phyloP scores from a whole-genome alignment of 2,113 vertebrate genomes.

The Aleadryas rufinucha region DNA sequence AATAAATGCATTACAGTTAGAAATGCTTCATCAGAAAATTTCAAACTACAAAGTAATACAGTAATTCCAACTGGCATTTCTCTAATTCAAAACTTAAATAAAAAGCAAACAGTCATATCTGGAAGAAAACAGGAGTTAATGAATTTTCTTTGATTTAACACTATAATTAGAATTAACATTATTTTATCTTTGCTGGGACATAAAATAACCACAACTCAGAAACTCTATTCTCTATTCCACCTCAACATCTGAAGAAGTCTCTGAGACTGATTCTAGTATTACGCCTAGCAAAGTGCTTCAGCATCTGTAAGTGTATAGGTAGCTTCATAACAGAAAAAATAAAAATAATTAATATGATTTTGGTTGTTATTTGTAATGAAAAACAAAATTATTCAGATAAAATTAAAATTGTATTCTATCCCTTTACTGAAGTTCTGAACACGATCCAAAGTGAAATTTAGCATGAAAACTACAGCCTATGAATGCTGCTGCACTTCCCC shows the following conservation, averaged over 20 bases:
- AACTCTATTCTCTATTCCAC: not conserved
- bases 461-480: not conserved
- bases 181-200: not conserved
- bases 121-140: not conserved
- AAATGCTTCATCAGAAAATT: not conserved
- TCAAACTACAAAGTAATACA: not conserved
- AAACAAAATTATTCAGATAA: not conserved
- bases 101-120: not conserved
- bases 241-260: not conserved
- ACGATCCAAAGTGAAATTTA: not conserved
- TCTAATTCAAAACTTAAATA: not conserved
- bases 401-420: not conserved
- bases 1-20: not conserved
- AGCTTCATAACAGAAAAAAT: not conserved
- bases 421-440: not conserved
- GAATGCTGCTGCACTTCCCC: not conserved
- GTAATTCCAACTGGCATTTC: not conserved
- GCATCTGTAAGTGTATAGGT: not conserved
- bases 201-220: not conserved
- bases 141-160: not conserved
- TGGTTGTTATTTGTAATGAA: not conserved
- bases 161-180: not conserved
- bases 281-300: not conserved
- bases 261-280: not conserved
- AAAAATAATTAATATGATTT: not conserved